These are phyloP conservation scores for Mesoligia furuncula DNA, from an alignment of 2,888 invertebrate genomes.

Conservation along the genomic window DNA sequence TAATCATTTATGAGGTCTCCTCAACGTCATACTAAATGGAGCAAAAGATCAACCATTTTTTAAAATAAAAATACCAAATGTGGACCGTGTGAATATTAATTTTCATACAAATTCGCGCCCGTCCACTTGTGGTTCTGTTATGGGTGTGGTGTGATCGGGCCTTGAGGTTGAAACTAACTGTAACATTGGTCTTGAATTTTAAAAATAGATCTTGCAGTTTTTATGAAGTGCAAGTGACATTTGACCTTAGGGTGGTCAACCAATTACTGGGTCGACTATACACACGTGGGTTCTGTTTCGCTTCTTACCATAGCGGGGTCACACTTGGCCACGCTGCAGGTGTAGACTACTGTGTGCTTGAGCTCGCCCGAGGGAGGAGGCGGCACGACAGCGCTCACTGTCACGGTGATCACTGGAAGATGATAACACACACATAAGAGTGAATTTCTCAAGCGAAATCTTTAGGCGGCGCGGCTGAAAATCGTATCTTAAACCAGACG, in stretches of 20 bases:
- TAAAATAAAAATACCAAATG: not conserved
- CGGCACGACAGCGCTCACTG: not conserved
- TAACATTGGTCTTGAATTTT: not conserved
- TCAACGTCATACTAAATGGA: not conserved
- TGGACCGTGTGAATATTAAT: not conserved
- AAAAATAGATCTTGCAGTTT: not conserved
- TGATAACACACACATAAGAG: not conserved
- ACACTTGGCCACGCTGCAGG: conserved; percentile 8
- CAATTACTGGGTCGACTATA: not conserved
- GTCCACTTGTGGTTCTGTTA: not conserved
- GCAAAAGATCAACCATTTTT: not conserved
- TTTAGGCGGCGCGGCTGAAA: no score
- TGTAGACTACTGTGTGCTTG: not conserved
- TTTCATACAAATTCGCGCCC: not conserved
- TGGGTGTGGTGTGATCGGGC: not conserved
- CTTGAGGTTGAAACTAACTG: not conserved
- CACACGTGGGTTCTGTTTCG: no score
- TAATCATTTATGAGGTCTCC: not conserved
- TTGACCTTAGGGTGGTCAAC: not conserved
- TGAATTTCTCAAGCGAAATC: no score
- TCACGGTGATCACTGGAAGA: conserved; percentile 13
- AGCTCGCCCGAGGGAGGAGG: not conserved
- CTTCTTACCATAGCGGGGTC: conserved; percentile 9
- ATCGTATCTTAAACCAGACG: no score
- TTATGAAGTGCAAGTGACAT: not conserved